Base-by-base conservation (phyloP, 2,888 invertebrate genomes). In the Xestia xanthographa region DNA sequence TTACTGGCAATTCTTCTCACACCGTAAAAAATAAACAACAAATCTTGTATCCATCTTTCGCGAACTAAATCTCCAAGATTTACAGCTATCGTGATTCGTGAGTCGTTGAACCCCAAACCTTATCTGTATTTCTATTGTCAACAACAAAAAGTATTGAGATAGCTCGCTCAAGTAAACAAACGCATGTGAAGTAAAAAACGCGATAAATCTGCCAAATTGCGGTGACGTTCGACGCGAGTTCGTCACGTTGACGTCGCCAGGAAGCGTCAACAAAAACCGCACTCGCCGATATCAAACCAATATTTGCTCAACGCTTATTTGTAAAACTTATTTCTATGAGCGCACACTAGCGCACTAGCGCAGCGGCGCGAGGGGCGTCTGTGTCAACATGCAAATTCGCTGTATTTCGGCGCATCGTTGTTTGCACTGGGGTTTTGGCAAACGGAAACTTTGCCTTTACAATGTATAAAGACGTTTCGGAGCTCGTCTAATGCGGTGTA, bases 331-430 rank as follows among this genome's bases (percentile, higher is more conserved):
- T 92, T 92, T 88, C 90, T 89, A 89, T 91, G 87, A 88, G 84
- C 85, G 81, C 82, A 81, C 79, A 84, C 80, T 75, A 66, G 77
- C 78, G 76, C 72, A 63, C 63, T 63, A 63, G 41, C 41, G 63
- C 41, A 65, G 73, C 66, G 68, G 17, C 66, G 75, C 80, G 79
- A 34, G 82, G 82, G 86, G 86, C 87, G 86, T 82, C 84, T 86
- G 84, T 88, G 92, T 92, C 93, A 93, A 94, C 92, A 93, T 92
- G 93, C 91, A 93, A 94, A 95, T 93, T 93, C 91, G 90, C 93
- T 92, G 90, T 91, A 93, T 93, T 92, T 92, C 88, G 85, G 90
- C 92, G 92, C 93, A 92, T 91, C 90, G 69, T 86, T 93, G 92
- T 95, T 94, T 94, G 90, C 87, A 86, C 86, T 90, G 86, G 88